A percentile compares a stretch with the other conserved stretches of the same genome.
These are phyloP conservation scores for Scotopteryx bipunctaria DNA, from an alignment of 2,888 invertebrate species.

Conservation along the genomic window DNA sequence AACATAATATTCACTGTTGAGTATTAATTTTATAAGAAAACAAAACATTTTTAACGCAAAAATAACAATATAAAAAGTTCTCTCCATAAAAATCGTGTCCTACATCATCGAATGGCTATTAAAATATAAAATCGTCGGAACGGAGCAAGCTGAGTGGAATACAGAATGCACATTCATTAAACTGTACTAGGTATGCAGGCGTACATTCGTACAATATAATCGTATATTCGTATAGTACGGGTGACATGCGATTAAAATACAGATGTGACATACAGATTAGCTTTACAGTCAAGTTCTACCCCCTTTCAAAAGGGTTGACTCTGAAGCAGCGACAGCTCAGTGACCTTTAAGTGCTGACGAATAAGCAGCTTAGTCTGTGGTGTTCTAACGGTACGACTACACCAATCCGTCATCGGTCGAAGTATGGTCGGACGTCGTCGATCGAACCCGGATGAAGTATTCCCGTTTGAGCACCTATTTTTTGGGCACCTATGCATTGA, in stretches of 20 bases:
- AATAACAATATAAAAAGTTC: background rate
- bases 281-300: background rate
- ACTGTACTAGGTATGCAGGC: conserved; percentile 13
- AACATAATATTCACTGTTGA: too few relatives aligned
- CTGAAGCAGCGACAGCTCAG: background rate
- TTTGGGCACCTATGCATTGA: too few relatives aligned
- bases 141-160: conserved; percentile 19
- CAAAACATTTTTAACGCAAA: too few relatives aligned
- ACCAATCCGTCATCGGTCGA: too few relatives aligned
- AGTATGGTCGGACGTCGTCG: too few relatives aligned
- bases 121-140: conserved; percentile 12
- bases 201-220: too few relatives aligned
- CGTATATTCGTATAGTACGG: conserved; percentile 38
- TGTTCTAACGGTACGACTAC: too few relatives aligned
- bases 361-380: too few relatives aligned
- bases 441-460: too few relatives aligned
- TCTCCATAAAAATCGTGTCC: conserved; percentile 17
- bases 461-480: too few relatives aligned
- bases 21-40: too few relatives aligned
- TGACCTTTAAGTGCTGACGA: too few relatives aligned
- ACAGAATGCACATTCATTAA: conserved; percentile 58
- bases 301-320: background rate
- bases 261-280: conserved; percentile 15
- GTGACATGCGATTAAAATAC: conserved; percentile 14
- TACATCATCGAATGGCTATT: conserved; percentile 39